These are phyloP conservation scores for Calonectris borealis DNA, from an alignment of 2,113 vertebrate genomes.

Conservation along the genomic window DNA sequence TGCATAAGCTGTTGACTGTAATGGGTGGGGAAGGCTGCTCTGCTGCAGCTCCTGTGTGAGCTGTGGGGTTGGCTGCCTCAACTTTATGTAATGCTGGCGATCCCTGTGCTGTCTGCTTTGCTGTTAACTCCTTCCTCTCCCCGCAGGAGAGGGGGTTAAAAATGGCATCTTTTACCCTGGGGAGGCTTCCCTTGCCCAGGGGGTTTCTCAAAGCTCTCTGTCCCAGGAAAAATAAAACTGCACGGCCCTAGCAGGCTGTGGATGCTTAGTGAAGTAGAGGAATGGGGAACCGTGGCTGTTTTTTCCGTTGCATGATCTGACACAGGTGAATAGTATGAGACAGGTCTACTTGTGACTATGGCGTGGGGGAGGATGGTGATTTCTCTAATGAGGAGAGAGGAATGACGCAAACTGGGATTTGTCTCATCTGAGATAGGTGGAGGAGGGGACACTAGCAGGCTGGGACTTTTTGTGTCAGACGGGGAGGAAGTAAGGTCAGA, in stretches of 20 bases:
- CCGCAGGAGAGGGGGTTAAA: neutral
- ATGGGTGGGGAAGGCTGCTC: neutral
- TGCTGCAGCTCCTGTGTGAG: neutral
- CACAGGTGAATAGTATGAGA: neutral
- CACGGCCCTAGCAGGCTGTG: neutral
- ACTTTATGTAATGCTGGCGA: constrained; percentile 35
- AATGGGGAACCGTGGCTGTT: neutral
- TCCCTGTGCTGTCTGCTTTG: neutral
- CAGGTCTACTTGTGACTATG: neutral
- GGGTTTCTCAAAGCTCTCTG: neutral
- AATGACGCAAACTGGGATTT: neutral
- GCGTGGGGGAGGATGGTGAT: neutral
- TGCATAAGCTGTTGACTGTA: constrained; percentile 65
- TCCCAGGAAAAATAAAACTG: neutral
- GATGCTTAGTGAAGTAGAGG: neutral
- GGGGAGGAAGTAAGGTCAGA: neutral
- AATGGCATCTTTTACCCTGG: neutral
- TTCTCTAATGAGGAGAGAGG: neutral
- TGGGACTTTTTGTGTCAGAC: neutral
- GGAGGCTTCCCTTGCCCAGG: neutral
- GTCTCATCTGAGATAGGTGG: neutral
- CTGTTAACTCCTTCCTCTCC: constrained; percentile 29
- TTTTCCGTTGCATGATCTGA: neutral
- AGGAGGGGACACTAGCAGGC: neutral
- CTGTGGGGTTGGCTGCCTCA: neutral